Conservation (phyloP, 1,140 invertebrate genomes). For the Drosophila subobscura region DNA sequence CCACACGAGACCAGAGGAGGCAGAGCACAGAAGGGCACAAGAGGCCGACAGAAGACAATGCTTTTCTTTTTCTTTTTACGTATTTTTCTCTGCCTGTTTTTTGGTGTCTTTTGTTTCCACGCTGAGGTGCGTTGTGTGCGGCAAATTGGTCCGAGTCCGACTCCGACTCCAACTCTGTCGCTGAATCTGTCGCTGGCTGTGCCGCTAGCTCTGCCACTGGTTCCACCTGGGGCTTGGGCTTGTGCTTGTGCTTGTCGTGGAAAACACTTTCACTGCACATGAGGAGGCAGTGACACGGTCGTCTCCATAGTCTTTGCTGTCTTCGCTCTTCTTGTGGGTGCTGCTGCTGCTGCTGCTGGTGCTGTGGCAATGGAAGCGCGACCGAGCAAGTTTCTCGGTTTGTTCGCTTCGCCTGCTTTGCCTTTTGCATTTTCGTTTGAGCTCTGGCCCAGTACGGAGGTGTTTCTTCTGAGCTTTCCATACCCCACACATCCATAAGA, state of each 20-base stretch:
- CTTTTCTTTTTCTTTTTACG: slow-evolving; percentile 72
- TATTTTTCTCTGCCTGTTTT: slow-evolving; percentile 30
- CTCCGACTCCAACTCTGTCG: slow-evolving; percentile 8
- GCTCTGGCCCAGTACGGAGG: slow-evolving; percentile 50
- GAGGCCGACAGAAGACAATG: slow-evolving; percentile 64
- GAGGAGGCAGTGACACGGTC: slow-evolving; percentile 76
- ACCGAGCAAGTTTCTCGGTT: slow-evolving; percentile 68
- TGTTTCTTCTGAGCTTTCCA: slow-evolving; percentile 22
- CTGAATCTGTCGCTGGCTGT: background rate
- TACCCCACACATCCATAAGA: background rate
- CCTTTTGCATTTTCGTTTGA: slow-evolving; percentile 59
- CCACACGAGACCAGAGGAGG: slow-evolving; percentile 1
- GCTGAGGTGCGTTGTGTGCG: slow-evolving; percentile 64
- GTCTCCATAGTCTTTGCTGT: slow-evolving; percentile 43
- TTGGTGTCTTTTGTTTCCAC: slow-evolving; percentile 60
- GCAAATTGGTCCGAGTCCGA: slow-evolving; percentile 24
- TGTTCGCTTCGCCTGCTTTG: slow-evolving; percentile 53
- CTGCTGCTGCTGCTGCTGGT: too few species aligned
- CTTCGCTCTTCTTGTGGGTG: slow-evolving; percentile 54
- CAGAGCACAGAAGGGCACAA: slow-evolving; percentile 1
- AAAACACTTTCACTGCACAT: slow-evolving; percentile 81
- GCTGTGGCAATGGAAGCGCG: slow-evolving; percentile 70
- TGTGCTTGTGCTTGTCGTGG: slow-evolving; percentile 60
- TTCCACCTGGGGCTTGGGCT: background rate
- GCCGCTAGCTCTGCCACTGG: background rate